Conservation (phyloP, 2,888 invertebrate species). For the Pelosia muscerda region DNA sequence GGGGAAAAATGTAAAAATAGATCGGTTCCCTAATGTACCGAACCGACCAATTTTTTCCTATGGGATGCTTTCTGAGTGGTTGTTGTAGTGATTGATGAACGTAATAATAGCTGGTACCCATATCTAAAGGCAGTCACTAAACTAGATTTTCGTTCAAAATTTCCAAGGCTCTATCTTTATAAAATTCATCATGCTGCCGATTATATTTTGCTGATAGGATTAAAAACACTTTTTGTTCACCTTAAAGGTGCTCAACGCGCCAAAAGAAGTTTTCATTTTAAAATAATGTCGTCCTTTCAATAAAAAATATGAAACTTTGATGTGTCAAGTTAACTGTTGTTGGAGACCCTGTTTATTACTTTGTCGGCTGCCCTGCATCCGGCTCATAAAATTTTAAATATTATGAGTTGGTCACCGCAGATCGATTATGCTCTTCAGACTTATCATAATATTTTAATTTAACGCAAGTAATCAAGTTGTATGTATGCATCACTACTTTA, state of each 20-base stretch:
- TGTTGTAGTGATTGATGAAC: slow-evolving; percentile 4
- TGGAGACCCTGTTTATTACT: slow-evolving; percentile 40
- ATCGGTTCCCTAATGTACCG: background rate
- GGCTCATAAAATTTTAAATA: slow-evolving; percentile 62
- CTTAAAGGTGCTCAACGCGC: too few relatives aligned
- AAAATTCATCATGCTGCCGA: background rate
- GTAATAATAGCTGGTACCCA: background rate
- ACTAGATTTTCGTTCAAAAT: background rate
- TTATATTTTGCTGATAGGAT: slow-evolving; percentile 15
- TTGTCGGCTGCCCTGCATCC: slow-evolving; percentile 51
- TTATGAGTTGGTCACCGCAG: slow-evolving; percentile 51
- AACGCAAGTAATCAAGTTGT: background rate
- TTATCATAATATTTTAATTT: background rate
- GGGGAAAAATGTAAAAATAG: background rate
- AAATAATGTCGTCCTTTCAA: slow-evolving; percentile 25
- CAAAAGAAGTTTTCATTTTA: too few relatives aligned
- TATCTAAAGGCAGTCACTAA: background rate
- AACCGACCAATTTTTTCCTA: background rate
- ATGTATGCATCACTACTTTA: too few relatives aligned
- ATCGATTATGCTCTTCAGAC: slow-evolving; percentile 36
- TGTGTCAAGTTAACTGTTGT: slow-evolving; percentile 29
- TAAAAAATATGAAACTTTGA: slow-evolving; percentile 39
- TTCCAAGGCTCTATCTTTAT: background rate
- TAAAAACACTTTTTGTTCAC: too few relatives aligned
- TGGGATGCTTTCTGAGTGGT: background rate